These are phyloP conservation scores for Halotydeus destructor DNA, from an alignment of 1,140 invertebrate species.

Conservation along the genomic window DNA sequence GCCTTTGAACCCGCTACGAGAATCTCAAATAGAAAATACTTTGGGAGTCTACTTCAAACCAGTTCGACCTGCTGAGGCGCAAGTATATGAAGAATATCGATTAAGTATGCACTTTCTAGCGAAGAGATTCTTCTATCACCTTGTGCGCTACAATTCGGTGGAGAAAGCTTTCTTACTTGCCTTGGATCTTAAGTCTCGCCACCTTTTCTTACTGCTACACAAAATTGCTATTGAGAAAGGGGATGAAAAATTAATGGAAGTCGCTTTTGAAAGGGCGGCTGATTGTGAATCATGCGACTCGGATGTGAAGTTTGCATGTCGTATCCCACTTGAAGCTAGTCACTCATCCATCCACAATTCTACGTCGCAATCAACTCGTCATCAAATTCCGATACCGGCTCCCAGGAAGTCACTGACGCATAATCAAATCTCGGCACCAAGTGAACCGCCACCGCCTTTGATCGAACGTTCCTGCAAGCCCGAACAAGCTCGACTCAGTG, in stretches of 20 bases:
- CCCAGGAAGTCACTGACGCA: no score
- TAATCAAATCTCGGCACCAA: no score
- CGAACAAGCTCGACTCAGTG: no score
- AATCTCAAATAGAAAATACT: slow-evolving; percentile 13
- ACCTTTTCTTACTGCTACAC: slow-evolving; percentile 15
- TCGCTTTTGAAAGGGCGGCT: slow-evolving; percentile 12
- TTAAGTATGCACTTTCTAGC: slow-evolving; percentile 14
- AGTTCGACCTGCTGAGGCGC: slow-evolving; percentile 10
- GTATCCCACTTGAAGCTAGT: no score
- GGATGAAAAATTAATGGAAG: slow-evolving; percentile 11
- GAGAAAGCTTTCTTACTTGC: slow-evolving; percentile 17
- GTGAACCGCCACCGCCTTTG: no score
- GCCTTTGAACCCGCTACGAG: slow-evolving; percentile 8
- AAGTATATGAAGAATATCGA: slow-evolving; percentile 12
- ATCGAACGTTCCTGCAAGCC: no score
- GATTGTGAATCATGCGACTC: no score
- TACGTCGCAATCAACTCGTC: no score
- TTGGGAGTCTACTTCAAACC: slow-evolving; percentile 15
- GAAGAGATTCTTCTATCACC: slow-evolving; percentile 16
- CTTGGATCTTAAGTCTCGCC: slow-evolving; percentile 14
- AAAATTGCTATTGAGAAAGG: slow-evolving; percentile 15
- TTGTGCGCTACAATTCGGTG: slow-evolving; percentile 12
- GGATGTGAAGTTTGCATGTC: no score
- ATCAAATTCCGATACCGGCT: no score
- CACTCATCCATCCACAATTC: no score